phyloP scores from a whole-genome alignment of 2,797 vertebrate genomes.

The Clarias laeviceps region DNA sequence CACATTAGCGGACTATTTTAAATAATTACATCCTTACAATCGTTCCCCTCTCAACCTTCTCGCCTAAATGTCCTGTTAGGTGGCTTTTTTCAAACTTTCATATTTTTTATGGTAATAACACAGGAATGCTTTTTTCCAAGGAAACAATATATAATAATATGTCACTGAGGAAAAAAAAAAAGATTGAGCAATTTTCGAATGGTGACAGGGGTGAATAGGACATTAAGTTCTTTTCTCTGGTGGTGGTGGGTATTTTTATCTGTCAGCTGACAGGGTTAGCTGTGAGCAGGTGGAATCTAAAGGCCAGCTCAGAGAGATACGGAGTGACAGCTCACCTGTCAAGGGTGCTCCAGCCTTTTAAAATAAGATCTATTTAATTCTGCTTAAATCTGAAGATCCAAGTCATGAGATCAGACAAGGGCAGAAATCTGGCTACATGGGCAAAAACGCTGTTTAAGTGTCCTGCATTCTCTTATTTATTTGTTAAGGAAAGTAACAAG shows the following conservation, averaged over 20 bases:
- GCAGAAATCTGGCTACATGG: conserved; percentile 78
- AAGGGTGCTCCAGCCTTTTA: conserved; percentile 81
- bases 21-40: conserved; percentile 93
- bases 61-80: conserved; percentile 75
- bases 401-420: conserved; percentile 78
- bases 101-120: conserved; percentile 92
- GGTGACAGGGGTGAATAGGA: conserved; percentile 92
- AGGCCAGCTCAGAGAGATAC: conserved; percentile 80
- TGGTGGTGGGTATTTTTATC: conserved; percentile 86
- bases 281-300: conserved; percentile 84
- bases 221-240: conserved; percentile 95
- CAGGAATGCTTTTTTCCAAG: conserved; percentile 81
- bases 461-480: conserved; percentile 66
- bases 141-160: conserved; percentile 99
- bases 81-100: conserved; percentile 82
- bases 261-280: conserved; percentile 89
- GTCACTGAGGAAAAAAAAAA: conserved; percentile 79
- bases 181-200: conserved; percentile 95
- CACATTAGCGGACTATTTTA: conserved; percentile 93
- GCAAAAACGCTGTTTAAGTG: conserved; percentile 66
- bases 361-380: conserved; percentile 86
- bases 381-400: conserved; percentile 83
- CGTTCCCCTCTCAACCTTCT: conserved; percentile 73
- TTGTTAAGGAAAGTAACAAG: conserved; percentile 64
- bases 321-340: conserved; percentile 90